These are phyloP conservation scores for Xestia c-nigrum DNA, from an alignment of 2,888 invertebrate species.

Conservation along the genomic window DNA sequence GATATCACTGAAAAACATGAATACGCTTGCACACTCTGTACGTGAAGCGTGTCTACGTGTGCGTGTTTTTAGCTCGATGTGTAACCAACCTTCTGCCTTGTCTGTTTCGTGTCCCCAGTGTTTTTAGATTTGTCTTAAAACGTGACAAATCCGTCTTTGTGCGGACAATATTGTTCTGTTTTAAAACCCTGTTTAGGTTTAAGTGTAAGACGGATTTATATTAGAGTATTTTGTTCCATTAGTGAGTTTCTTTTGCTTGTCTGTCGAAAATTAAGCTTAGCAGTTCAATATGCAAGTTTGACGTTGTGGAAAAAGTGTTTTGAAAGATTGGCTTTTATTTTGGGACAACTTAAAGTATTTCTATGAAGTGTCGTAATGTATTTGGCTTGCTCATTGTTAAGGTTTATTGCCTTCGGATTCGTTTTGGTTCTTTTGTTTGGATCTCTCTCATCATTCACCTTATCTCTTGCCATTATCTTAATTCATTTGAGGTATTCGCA, in stretches of 20 bases:
- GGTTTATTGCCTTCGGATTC: background rate
- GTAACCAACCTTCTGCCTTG: background rate
- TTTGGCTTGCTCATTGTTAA: background rate
- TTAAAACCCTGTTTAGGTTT: slow-evolving; percentile 58
- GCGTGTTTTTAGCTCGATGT: background rate
- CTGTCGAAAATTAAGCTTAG: slow-evolving; percentile 15
- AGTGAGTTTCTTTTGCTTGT: slow-evolving; percentile 21
- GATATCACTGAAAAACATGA: background rate
- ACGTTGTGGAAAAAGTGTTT: background rate
- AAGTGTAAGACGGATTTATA: slow-evolving; percentile 54
- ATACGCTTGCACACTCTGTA: background rate
- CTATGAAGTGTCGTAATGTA: background rate
- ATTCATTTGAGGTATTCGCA: too few species aligned
- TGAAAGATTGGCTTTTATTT: background rate
- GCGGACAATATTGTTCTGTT: slow-evolving; percentile 50
- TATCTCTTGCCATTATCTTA: too few species aligned
- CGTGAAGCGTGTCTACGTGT: background rate
- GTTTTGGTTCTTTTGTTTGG: background rate
- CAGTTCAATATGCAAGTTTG: slow-evolving; percentile 12
- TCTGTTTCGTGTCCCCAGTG: background rate
- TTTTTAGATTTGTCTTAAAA: slow-evolving; percentile 63
- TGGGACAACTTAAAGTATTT: slow-evolving; percentile 3
- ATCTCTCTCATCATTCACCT: too few species aligned
- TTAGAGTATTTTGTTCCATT: slow-evolving; percentile 54
- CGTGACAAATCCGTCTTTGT: slow-evolving; percentile 66